A percentile compares a stretch with the other conserved stretches of the same genome.
These are phyloP conservation scores for Gadopsis bispinosus DNA, from an alignment of 2,797 vertebrate species.

Conservation along the genomic window DNA sequence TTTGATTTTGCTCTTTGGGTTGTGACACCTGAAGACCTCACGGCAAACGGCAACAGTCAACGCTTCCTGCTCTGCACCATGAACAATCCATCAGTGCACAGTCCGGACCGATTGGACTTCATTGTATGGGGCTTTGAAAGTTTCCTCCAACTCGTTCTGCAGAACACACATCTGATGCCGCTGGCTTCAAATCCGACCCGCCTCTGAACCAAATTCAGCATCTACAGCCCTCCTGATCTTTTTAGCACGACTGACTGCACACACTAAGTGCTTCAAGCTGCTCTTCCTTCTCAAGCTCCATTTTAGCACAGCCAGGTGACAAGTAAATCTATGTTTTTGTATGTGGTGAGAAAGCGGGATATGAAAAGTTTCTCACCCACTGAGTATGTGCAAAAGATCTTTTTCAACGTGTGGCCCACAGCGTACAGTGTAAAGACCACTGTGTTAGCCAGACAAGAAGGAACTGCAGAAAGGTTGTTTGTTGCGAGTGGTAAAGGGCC, in stretches of 20 bases:
- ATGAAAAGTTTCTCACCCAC: conserved; percentile 27
- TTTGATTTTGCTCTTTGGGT: neutral
- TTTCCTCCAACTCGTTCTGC: conserved; percentile 20
- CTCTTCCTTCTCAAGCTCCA: conserved; percentile 22
- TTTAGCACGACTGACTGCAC: conserved; percentile 30
- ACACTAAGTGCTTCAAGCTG: conserved; percentile 44
- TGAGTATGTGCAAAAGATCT: conserved; percentile 16
- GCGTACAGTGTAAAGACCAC: conserved; percentile 1
- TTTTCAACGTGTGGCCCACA: conserved; percentile 8
- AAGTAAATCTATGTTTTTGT: conserved; percentile 22
- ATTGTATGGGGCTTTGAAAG: neutral
- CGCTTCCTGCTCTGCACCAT: neutral
- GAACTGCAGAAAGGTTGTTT: conserved; percentile 18
- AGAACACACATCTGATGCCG: conserved; percentile 22
- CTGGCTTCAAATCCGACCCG: conserved; percentile 17
- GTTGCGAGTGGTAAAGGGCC: conserved; percentile 14
- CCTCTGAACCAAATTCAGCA: conserved; percentile 28
- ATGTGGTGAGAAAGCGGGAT: conserved; percentile 11
- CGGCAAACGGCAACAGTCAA: neutral
- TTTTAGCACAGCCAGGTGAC: conserved; percentile 45
- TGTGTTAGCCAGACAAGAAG: conserved; percentile 13
- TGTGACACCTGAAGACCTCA: neutral
- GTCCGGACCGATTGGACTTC: neutral
- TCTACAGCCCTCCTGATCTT: conserved; percentile 38
- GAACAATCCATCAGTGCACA: neutral